phyloP scores from a whole-genome alignment of 1,140 invertebrate genomes.

The Linepithema humile region DNA sequence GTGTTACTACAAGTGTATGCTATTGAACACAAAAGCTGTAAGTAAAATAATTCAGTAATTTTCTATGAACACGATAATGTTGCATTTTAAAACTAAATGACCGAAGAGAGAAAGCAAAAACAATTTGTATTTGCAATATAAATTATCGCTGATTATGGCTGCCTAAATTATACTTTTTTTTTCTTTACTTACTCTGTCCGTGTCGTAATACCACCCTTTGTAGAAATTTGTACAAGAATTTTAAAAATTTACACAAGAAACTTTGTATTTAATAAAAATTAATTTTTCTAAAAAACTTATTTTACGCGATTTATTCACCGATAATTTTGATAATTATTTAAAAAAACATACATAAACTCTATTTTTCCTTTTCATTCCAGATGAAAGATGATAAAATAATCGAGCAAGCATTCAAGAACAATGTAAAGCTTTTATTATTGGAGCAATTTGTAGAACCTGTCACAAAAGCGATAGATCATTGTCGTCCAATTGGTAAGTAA shows the following conservation, averaged over 20 bases:
- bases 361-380: conserved; percentile 8
- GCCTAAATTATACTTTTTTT: neutral
- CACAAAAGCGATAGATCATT: neutral
- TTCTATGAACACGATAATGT: neutral
- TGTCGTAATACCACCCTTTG: too few species aligned
- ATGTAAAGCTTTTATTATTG: neutral
- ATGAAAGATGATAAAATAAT: conserved; percentile 50
- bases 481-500: neutral
- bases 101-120: neutral
- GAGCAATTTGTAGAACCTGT: neutral
- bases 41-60: conserved; percentile 6
- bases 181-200: too few species aligned
- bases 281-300: neutral
- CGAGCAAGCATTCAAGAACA: neutral
- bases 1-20: conserved; percentile 70
- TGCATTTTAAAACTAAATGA: neutral
- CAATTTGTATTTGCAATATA: neutral
- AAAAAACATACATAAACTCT: neutral
- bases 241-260: neutral
- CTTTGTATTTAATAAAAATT: neutral
- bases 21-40: conserved; percentile 66
- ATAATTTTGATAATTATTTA: neutral
- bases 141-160: neutral
- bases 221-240: too few species aligned
- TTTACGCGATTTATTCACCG: neutral